Evolutionary conservation across 2,888 invertebrate genomes (phyloP), one percentile per base, ranked within the genome.

Genomic region (Spodoptera littoralis): DNA sequence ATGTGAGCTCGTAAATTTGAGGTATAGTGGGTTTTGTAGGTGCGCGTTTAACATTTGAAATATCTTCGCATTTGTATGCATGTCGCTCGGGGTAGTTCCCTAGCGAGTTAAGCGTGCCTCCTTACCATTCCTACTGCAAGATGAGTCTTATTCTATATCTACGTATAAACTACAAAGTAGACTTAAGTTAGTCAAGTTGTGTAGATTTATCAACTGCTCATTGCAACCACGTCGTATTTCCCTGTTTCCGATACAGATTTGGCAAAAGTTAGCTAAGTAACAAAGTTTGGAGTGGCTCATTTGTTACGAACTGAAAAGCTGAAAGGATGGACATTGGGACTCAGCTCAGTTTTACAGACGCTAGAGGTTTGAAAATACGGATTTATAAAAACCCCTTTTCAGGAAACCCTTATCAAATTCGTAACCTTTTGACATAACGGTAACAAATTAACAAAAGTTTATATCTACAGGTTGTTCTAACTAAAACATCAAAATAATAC

Each of bases 31-130:
- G 56, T 47, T 76, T 60, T 56, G 65, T 70, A 51, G 48, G 55
- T 53, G 56, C 42, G 49, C 46, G 76, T 36, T 56, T 57, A 71
- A 57, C 48, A 71, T 76, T 59, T 51, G 56, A 71, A 60, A 71
- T 76, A 54, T 51, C 47, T 27, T 6, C 56, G 50, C 54, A 72
- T 76, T 76, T 65, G 77, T 76, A 72, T 72, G 73, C 77, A 51
- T 60, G 72, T 72, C 73, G 50, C 46, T 57, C 24, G 36, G 47
- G 44, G 41, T 9, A 58, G 57, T 46, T 72, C 76, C 54, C 71
- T 50, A 43, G 71, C 57, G 65, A 55, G 64, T 75, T 63, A 46
- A 75, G 71, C 55, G 55, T 44, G 12, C 42, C 59, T 54, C 47
- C 53, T 57, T 71, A 46, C 77, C 24, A 48, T 60, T 70, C 53